Evolutionary conservation across 2,797 vertebrate species (phyloP).

Genomic region (Apodemus agrarius): DNA sequence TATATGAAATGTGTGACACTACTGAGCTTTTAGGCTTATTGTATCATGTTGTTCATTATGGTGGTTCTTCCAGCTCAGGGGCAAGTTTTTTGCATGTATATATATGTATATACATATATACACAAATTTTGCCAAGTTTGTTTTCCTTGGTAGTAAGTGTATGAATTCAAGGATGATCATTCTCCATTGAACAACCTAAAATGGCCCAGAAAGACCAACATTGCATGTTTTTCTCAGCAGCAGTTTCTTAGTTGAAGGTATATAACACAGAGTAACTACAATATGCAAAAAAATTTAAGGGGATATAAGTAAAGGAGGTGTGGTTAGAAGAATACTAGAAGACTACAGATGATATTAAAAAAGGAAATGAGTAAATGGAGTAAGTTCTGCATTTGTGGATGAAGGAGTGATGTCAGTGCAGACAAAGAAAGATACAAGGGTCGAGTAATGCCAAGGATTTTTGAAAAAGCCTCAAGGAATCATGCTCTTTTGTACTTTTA

Average conservation of each 20-base stretch:
- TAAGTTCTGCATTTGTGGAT: neutral
- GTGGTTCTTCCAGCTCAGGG: too few species aligned
- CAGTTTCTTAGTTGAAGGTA: neutral
- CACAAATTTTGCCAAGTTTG: neutral
- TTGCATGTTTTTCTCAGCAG: neutral
- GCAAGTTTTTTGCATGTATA: too few species aligned
- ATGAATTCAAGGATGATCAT: neutral
- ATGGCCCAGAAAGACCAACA: neutral
- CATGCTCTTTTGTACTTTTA: neutral
- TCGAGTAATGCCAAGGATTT: neutral
- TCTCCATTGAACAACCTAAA: neutral
- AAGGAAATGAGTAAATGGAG: neutral
- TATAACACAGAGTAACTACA: too few species aligned
- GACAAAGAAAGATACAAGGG: neutral
- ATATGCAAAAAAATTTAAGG: too few species aligned
- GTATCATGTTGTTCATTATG: too few species aligned
- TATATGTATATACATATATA: neutral
- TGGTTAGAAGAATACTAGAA: neutral
- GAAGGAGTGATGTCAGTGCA: neutral
- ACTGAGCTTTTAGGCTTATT: too few species aligned
- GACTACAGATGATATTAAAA: neutral
- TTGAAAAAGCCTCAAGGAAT: neutral
- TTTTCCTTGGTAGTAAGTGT: neutral
- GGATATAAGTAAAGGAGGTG: too few species aligned
- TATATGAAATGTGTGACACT: too few species aligned